phyloP scores from a whole-genome alignment of 2,113 vertebrate genomes.

The Glaucidium brasilianum region DNA sequence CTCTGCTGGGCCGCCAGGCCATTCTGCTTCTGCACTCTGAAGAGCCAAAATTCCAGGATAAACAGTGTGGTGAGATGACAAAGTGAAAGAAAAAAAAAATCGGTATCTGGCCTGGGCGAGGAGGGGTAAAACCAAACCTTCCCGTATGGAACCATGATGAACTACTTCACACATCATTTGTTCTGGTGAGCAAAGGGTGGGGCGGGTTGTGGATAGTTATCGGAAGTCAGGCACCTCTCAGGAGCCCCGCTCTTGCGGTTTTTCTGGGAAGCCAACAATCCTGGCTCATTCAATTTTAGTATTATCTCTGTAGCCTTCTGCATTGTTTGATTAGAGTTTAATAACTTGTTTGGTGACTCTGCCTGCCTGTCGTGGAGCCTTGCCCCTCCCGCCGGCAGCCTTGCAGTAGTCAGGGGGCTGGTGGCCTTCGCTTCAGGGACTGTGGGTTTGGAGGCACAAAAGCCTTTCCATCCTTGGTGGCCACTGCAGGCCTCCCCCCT shows the following conservation, averaged over 20 bases:
- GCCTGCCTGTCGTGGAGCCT: background rate
- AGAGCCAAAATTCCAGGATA: background rate
- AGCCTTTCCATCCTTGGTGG: rapidly evolving
- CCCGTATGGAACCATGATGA: background rate
- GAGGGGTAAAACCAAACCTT: background rate
- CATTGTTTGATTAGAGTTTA: slow-evolving; percentile 65
- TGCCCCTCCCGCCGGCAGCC: background rate
- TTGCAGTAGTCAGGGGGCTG: background rate
- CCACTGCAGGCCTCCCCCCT: rapidly evolving
- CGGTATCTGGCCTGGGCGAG: background rate
- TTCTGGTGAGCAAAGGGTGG: background rate
- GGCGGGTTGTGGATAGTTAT: no score
- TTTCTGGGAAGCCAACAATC: slow-evolving; percentile 48
- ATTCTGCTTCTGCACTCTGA: background rate
- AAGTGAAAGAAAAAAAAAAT: background rate
- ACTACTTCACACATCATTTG: background rate
- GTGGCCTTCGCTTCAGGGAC: slow-evolving; percentile 1
- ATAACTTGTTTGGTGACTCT: slow-evolving; percentile 61
- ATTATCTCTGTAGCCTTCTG: slow-evolving; percentile 24
- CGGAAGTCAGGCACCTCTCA: background rate
- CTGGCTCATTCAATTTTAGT: slow-evolving; percentile 57
- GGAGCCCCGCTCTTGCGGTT: background rate
- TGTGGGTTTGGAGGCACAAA: background rate
- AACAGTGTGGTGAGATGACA: background rate
- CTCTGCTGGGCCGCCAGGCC: background rate